Evolutionary conservation across 2,888 invertebrate genomes (phyloP).

Genomic region (Platypus cylindrus): DNA sequence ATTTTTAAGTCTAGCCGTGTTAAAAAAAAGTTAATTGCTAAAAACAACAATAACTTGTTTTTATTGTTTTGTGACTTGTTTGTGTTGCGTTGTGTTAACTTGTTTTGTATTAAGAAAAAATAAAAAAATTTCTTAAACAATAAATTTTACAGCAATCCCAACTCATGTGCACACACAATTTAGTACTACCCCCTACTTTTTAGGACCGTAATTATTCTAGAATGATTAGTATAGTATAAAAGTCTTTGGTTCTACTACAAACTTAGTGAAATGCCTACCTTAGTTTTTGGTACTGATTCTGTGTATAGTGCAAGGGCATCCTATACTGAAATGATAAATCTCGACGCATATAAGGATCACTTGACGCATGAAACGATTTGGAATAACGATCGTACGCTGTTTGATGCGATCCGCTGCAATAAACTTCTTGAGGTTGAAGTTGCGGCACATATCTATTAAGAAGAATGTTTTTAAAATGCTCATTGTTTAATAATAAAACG

Average conservation of each 20-base stretch:
- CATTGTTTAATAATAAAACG: too few relatives aligned
- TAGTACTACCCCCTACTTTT: too few relatives aligned
- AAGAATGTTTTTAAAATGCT: too few relatives aligned
- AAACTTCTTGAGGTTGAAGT: constrained; percentile 41
- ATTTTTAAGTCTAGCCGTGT: too few relatives aligned
- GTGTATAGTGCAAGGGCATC: constrained; percentile 37
- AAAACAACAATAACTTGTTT: too few relatives aligned
- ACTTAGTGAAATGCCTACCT: constrained; percentile 18
- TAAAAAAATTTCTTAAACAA: not conserved
- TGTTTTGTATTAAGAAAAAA: too few relatives aligned
- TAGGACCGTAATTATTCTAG: too few relatives aligned
- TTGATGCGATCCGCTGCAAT: constrained; percentile 37
- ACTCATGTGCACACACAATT: too few relatives aligned
- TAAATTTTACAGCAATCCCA: not conserved
- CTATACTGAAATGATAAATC: constrained; percentile 47
- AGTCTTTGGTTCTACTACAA: not conserved
- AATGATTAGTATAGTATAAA: not conserved
- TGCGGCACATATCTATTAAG: constrained; percentile 49
- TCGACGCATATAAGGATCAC: constrained; percentile 45
- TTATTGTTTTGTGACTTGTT: too few relatives aligned
- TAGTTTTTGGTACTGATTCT: constrained; percentile 33
- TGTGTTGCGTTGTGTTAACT: too few relatives aligned
- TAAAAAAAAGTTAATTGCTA: too few relatives aligned
- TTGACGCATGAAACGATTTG: constrained; percentile 26
- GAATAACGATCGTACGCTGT: constrained; percentile 27